Evolutionary conservation across 2,113 vertebrate species (phyloP).

Genomic region (Gadus macrocephalus): DNA sequence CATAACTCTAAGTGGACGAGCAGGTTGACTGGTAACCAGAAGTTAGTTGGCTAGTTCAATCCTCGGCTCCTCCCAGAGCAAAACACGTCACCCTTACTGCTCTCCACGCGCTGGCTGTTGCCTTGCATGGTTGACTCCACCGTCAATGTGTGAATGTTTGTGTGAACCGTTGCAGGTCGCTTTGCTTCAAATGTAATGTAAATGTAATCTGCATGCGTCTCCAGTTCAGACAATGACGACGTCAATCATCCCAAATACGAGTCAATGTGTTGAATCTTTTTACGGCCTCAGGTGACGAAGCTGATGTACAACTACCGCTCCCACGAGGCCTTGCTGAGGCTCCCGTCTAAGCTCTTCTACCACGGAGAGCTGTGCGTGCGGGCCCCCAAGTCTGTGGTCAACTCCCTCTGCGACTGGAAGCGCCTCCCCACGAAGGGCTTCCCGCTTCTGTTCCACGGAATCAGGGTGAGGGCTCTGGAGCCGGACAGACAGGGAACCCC

Average conservation of each 20-base stretch:
- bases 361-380: conserved; percentile 79
- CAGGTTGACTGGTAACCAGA: too few species aligned
- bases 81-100: too few species aligned
- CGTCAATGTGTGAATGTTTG: too few species aligned
- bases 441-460: conserved; percentile 89
- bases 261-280: not conserved
- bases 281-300: conserved; percentile 83
- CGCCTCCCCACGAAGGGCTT: conserved; percentile 84
- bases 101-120: too few species aligned
- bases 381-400: conserved; percentile 71
- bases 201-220: not conserved
- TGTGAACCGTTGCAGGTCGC: too few species aligned
- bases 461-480: conserved; percentile 72
- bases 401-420: conserved; percentile 81
- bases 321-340: conserved; percentile 77
- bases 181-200: not conserved
- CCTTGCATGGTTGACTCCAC: too few species aligned
- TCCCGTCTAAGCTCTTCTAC: conserved; percentile 91
- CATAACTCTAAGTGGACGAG: too few species aligned
- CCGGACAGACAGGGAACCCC: too few species aligned
- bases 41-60: too few species aligned
- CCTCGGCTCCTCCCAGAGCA: too few species aligned
- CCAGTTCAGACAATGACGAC: not conserved
- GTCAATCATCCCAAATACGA: not conserved
- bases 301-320: conserved; percentile 92